phyloP scores from a whole-genome alignment of 2,113 vertebrate genomes.

The Pedionomus torquatus region DNA sequence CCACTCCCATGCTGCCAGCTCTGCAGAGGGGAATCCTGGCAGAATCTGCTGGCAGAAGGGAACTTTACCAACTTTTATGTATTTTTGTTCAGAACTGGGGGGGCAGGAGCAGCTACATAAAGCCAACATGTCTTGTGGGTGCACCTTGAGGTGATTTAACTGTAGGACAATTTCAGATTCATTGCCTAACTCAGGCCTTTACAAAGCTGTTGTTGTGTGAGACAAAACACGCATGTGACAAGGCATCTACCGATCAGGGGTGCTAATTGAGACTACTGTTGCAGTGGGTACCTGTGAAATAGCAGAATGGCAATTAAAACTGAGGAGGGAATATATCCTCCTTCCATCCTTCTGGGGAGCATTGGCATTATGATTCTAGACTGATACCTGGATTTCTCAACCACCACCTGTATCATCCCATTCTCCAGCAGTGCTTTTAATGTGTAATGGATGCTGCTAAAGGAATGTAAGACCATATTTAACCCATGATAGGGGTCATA shows the following conservation, averaged over 20 bases:
- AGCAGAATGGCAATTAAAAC: background rate
- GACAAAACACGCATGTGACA: background rate
- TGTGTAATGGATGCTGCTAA: background rate
- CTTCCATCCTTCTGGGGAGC: background rate
- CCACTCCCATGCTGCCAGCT: background rate
- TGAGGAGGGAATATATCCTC: background rate
- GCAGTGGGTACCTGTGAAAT: background rate
- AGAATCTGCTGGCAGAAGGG: background rate
- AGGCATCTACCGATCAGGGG: background rate
- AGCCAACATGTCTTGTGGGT: background rate
- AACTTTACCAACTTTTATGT: background rate
- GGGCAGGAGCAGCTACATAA: background rate
- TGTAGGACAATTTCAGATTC: background rate
- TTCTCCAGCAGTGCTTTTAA: background rate
- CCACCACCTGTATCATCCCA: background rate
- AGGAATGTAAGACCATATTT: background rate
- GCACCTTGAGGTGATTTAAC: background rate
- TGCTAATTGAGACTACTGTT: background rate
- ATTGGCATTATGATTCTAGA: background rate
- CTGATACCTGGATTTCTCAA: background rate
- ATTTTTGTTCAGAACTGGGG: background rate
- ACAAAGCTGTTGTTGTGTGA: background rate
- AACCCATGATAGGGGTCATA: background rate
- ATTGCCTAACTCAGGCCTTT: background rate
- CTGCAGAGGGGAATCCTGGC: background rate